These are phyloP conservation scores for Erebia palarica DNA, from an alignment of 2,888 invertebrate species.

Conservation along the genomic window DNA sequence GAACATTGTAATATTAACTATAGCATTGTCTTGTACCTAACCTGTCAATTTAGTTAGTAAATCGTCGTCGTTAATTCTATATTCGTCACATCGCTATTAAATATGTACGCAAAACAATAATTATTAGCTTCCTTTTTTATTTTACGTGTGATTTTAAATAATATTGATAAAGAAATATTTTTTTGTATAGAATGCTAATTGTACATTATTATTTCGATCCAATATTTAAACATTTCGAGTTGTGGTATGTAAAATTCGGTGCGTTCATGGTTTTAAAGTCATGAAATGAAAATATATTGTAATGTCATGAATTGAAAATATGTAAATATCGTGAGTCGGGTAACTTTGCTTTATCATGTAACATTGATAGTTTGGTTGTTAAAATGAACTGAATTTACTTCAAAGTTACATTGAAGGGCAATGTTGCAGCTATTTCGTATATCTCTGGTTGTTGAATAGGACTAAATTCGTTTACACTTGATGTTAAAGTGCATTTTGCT, in stretches of 20 bases:
- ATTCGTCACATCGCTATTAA: slow-evolving; percentile 23
- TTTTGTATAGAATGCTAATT: slow-evolving; percentile 57
- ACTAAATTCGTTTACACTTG: slow-evolving; percentile 59
- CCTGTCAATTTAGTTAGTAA: neutral
- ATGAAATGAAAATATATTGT: slow-evolving; percentile 45
- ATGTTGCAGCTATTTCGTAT: slow-evolving; percentile 41
- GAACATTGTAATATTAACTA: too few relatives aligned
- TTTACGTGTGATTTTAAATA: slow-evolving; percentile 60
- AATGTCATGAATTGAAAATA: slow-evolving; percentile 43
- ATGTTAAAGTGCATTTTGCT: slow-evolving; percentile 60
- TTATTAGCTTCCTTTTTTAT: slow-evolving; percentile 56
- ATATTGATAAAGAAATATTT: slow-evolving; percentile 41
- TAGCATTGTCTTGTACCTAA: too few relatives aligned
- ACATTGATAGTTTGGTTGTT: neutral
- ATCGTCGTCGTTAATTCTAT: neutral
- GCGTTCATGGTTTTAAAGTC: slow-evolving; percentile 30
- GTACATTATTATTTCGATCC: slow-evolving; percentile 50
- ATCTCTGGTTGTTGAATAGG: slow-evolving; percentile 69
- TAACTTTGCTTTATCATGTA: neutral
- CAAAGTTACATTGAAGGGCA: neutral
- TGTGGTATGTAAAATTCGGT: slow-evolving; percentile 41
- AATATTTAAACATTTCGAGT: slow-evolving; percentile 36
- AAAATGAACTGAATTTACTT: neutral
- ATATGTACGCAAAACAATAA: slow-evolving; percentile 53
- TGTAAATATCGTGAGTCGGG: slow-evolving; percentile 43